phyloP scores from a whole-genome alignment of 2,797 vertebrate species.

The Megaceryle alcyon region DNA sequence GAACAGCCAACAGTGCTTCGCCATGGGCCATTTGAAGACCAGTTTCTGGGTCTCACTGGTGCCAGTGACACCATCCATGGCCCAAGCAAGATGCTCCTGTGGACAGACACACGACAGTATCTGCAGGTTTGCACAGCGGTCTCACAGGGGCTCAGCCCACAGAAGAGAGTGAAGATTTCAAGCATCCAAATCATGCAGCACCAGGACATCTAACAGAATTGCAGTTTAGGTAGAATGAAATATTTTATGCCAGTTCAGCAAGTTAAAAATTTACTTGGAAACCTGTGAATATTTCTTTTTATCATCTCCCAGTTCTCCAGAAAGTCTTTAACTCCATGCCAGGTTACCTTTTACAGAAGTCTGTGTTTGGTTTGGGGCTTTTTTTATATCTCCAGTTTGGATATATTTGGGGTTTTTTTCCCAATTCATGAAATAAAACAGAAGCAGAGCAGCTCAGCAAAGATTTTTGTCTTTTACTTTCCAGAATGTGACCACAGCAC shows the following conservation, averaged over 20 bases:
- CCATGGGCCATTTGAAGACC: no score
- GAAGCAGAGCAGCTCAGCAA: background rate
- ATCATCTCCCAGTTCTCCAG: background rate
- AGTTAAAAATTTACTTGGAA: background rate
- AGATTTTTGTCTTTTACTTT: background rate
- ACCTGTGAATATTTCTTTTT: background rate
- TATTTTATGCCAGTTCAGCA: background rate
- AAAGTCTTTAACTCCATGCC: background rate
- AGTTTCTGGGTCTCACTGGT: background rate
- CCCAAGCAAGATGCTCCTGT: background rate
- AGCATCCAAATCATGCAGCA: background rate
- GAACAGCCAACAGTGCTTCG: background rate
- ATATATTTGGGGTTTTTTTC: background rate
- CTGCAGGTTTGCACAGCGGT: fast-evolving
- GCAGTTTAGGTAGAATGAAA: background rate
- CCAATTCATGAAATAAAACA: background rate
- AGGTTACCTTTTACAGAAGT: background rate
- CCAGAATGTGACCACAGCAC: background rate
- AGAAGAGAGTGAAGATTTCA: background rate
- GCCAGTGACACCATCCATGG: fast-evolving
- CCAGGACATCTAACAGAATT: background rate
- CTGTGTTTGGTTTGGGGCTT: no score
- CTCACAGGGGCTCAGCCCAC: background rate
- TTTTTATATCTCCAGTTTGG: background rate
- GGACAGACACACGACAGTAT: fast-evolving